Base-by-base conservation (phyloP, 2,797 vertebrate genomes). In the Hapalemur alaotrensis region DNA sequence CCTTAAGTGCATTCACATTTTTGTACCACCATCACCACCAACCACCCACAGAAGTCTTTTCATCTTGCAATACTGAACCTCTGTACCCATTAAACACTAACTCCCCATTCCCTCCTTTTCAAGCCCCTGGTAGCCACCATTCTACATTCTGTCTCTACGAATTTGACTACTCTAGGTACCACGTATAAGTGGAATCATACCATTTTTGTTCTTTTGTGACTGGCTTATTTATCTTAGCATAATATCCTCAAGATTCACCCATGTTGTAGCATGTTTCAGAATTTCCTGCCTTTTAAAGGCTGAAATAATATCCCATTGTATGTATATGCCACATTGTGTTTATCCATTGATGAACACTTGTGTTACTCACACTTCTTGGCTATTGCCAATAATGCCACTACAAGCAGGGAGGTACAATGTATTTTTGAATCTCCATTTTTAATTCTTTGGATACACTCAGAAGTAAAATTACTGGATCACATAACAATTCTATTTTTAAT, bases 251-350 rank as follows among this genome's bases (percentile, higher is more conserved):
- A 84, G 38, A 46, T 83, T n/a, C 59, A 76, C 25, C 25, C 30
- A 14, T 46, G 30, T 48, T 23, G 22, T n/a, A 69, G 61, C 11
- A 43, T 10, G 13, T 35, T 50, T 41, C 5, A 48, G 30, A 70
- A 90, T 50, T n/a, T 67, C n/a, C 52, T 61, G n/a, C 72, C 54
- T 41, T 69, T 78, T 41, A 57, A 76, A 76, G 48, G 30, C n/a
- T 25, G 46, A 41, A 54, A 52, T 78, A 75, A 32, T 72, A 48
- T 48, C 72, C 12, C 11, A n/a, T 35, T 46, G 32, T 12, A 10
- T 46, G 14, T 12, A 46, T 43, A 43, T 7, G 7, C 18, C 6
- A 5, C n/a, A 28, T 87, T 72, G 57, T 15, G 23, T 61, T 72
- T 63, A 23, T 41, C 8, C 46, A 25, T 41, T 3, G n/a, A 52